Base-by-base conservation (phyloP, 2,797 vertebrate genomes). In the Oreochromis grahami region DNA sequence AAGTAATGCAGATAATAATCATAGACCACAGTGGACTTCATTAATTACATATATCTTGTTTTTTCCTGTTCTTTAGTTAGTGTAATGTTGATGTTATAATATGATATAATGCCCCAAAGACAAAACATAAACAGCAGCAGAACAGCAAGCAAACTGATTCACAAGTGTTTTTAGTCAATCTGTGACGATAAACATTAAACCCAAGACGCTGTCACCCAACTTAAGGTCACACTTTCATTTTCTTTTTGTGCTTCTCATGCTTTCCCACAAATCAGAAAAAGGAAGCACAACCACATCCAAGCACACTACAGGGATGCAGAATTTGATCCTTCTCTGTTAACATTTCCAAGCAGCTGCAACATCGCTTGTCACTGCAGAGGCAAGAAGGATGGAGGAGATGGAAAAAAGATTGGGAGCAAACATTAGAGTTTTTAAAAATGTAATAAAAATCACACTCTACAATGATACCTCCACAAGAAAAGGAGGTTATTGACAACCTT, bases 121-220 rank as follows among this genome's bases (percentile, higher is more conserved):
- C 76, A 80, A 41, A 56, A 80, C 26, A 83, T 15, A 65, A 90
- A 86, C 78, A 88, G 63, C 38, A 85, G 76, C 86, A 45, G 77
- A 82, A 58, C n/a, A 32, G 10, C 48, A 72, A 79, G 55, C 4
- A 29, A 70, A 63, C 79, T 84, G 76, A 86, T 85, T 90, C 86
- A 65, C 77, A 89, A 76, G 56, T 15, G 70, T 8, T 80, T 45
- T 68, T 2, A 11, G 21, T 38, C 7, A 63, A 80, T 87, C 43
- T 70, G 56, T 72, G 81, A 88, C 87, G 88, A 85, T 65, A 89
- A 87, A 87, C 82, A 68, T 43, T 82, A 84, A 76, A 81, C 0
- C 52, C 51, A n/a, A 77, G 84, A 87, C 21, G 74, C 15, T 19
- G 4, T 80, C 12, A 26, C 76, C 65, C 24, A 52, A 87, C 87